Evolutionary conservation across 2,113 vertebrate species (phyloP), one percentile per base, ranked within the genome.

Genomic region (Tauraco erythrolophus): DNA sequence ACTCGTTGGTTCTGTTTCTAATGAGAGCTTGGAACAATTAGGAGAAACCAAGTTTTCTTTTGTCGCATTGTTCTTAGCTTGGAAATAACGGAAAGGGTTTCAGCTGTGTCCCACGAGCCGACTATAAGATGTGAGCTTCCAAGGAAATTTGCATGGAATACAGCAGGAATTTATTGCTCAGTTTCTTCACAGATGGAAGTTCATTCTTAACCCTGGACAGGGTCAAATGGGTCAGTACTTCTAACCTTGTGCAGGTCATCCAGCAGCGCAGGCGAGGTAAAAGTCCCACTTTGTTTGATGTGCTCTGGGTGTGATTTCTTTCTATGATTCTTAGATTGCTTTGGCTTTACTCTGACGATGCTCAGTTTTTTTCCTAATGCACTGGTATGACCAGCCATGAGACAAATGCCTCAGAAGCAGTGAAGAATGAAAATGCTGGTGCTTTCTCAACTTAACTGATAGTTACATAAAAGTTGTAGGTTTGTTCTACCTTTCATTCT

Each of bases 221-320:
- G 93, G 97, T 95, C 96, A 98, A 96, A 75, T 98, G 98, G 98
- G 96, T 98, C 96, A 98, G 98, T 98, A 98, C 98, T 87, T 98
- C 98, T 96, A 98, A 95, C 96, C 97, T 99, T 90, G 95, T 98
- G 94, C 98, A 98, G 97, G 97, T 97, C 95, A 84, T 86, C 68
- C 78, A 84, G 74, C 84, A 89, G 70, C 66, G 1, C 78, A 94
- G 85, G 85, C 62, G 37, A 98, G 95, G 97, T 95, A 96, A 86
- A 91, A 91, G 45, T 74, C 68, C 31, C 30, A 23, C 69, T 75
- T 64, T 0, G 2, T 88, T 77, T 79, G 57, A 50, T 75, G 57
- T 96, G 92, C 48, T 57, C 56, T 87, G 85, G 37, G 56, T 92
- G 71, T 77, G 82, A 78, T 79, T 84, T 53, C 56, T 76, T 85